Base-by-base conservation (phyloP, 2,113 vertebrate genomes). In the Oreochromis spilurus region DNA sequence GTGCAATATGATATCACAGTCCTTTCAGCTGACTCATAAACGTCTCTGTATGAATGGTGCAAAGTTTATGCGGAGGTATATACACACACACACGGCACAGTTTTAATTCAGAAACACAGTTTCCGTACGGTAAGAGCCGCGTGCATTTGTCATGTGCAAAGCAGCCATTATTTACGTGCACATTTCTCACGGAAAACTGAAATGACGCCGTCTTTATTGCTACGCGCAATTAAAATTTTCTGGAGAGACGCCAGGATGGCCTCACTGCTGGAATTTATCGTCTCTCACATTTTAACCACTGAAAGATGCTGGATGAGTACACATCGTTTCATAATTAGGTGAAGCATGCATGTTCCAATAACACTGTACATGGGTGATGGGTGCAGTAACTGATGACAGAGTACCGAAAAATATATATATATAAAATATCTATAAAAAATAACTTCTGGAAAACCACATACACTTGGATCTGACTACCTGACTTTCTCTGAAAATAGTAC, bases 271-370 rank as follows among this genome's bases (percentile, higher is more conserved):
- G 31, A 81, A 79, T 83, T 14, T 8, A 3, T 38, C 1, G 9
- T 57, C 16, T 89, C 40, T 86, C 83, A 82, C 6, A 24, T 81
- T 52, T 82, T 83, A 91, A 91, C 93, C 91, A 93, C 89, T 86
- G 90, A 93, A 79, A 91, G 89, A 90, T 13, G 31, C 86, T 4
- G 57, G 72, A 92, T 89, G 89, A 91, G 86, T 92, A 43, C 58
- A 60, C 16, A n/a, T 62, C 38, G 79, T 91, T 89, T 91, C 89
- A 84, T 17, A 21, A 45, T 87, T 45, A 50, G 26, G 29, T 36
- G 24, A 85, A 77, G 81, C 2, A 38, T 14, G 21, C 13, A 13
- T 82, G 21, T 57, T 40, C 62, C 62, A 67, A 13, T 38, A 67
- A 38, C 62, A 38, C 11, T n/a, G 31, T 19, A 38, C 60, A 38